Evolutionary conservation across 2,888 invertebrate species (phyloP).

Genomic region (Platycheirus rosarum): DNA sequence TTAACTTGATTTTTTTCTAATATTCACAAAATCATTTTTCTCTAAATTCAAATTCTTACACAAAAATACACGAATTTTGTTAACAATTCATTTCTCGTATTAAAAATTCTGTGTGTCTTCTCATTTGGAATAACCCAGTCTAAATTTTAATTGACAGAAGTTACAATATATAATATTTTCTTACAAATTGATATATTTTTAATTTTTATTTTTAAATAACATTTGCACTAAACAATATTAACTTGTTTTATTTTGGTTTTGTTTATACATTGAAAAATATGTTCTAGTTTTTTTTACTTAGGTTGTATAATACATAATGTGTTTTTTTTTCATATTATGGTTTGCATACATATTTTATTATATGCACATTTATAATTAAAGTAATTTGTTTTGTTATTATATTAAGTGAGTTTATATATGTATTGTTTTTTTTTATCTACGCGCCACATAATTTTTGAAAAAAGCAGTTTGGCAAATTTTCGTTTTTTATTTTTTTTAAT

Average conservation of each 20-base stretch:
- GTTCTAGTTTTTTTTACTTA: no score
- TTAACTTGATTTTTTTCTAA: conserved; percentile 74
- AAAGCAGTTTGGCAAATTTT: conserved; percentile 30
- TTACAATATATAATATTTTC: conserved; percentile 79
- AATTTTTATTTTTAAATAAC: conserved; percentile 37
- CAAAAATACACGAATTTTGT: no score
- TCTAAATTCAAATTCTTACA: neutral
- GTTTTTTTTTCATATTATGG: no score
- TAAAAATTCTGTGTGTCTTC: conserved; percentile 34
- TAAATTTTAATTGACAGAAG: conserved; percentile 83
- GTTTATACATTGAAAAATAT: conserved; percentile 52
- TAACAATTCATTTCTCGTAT: conserved; percentile 23
- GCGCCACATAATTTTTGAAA: conserved; percentile 39
- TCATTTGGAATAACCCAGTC: conserved; percentile 81
- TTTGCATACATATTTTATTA: no score
- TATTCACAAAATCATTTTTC: conserved; percentile 58
- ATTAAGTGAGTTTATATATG: no score
- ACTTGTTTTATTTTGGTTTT: conserved; percentile 43
- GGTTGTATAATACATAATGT: no score
- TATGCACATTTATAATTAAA: no score
- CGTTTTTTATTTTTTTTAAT: conserved; percentile 3
- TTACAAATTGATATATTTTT: conserved; percentile 40
- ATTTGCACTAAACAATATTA: conserved; percentile 64
- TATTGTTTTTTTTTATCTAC: conserved; percentile 16
- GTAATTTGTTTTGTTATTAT: no score